phyloP scores from a whole-genome alignment of 2,888 invertebrate species.

The Stenodema calcarata region DNA sequence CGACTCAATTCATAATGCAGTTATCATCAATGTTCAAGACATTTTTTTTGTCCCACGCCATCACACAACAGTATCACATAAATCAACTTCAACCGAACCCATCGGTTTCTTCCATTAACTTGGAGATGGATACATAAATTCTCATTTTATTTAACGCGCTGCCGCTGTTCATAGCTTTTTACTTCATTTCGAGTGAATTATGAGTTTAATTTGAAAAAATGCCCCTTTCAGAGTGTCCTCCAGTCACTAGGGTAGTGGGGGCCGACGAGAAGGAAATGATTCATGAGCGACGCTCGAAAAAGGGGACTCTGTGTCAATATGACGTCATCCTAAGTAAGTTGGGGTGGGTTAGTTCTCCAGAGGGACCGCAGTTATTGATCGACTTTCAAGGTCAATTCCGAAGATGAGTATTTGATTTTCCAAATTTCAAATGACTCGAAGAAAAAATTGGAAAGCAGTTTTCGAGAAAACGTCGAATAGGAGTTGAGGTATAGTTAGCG shows the following conservation, averaged over 20 bases:
- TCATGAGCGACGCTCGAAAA: neutral
- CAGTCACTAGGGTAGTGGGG: constrained; percentile 10
- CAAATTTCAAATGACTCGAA: too few species aligned
- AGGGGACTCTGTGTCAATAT: constrained; percentile 24
- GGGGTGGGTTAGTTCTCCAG: neutral
- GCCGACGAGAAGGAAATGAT: neutral
- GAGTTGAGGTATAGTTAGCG: too few species aligned
- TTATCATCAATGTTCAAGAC: neutral
- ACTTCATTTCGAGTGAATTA: neutral
- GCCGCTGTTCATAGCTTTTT: neutral
- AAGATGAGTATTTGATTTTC: too few species aligned
- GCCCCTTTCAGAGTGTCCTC: neutral
- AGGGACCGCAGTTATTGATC: constrained; percentile 10
- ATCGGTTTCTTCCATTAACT: neutral
- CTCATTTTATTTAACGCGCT: neutral
- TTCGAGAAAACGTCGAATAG: too few species aligned
- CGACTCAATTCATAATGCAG: too few species aligned
- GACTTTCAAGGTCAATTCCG: neutral
- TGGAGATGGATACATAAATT: neutral
- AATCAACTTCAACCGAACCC: neutral
- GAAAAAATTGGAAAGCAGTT: too few species aligned
- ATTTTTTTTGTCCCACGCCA: neutral
- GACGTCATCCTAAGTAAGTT: neutral
- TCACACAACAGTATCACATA: neutral
- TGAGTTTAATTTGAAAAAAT: neutral